These are phyloP conservation scores for Psittacara wagleri DNA, from an alignment of 2,113 vertebrate species.

Conservation along the genomic window DNA sequence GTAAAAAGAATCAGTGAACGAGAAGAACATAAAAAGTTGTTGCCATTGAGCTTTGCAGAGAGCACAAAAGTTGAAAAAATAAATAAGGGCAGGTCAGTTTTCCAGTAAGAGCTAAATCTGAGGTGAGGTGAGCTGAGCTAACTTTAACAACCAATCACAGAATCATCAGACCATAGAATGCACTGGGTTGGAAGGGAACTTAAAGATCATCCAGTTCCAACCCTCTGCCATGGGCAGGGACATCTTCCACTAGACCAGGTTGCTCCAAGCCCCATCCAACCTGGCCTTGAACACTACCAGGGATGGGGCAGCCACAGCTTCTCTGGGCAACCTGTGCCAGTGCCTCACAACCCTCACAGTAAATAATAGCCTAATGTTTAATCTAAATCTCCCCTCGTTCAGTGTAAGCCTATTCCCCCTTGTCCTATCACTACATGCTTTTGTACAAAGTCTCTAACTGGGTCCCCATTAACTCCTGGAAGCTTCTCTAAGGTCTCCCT, in stretches of 20 bases:
- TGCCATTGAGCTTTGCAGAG: not conserved
- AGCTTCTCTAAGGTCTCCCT: not conserved
- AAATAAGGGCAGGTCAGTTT: not conserved
- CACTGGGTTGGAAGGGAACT: not conserved
- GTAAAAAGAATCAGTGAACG: constrained; percentile 8
- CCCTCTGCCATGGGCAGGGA: not conserved
- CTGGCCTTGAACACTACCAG: not conserved
- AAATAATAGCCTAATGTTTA: not conserved
- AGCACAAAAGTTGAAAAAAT: not conserved
- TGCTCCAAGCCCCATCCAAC: not conserved
- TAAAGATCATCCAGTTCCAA: not conserved
- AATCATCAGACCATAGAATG: not conserved
- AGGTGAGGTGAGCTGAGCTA: not conserved
- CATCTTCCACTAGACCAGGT: not conserved
- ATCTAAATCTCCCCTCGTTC: not conserved
- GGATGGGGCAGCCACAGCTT: not conserved
- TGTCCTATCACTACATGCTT: not conserved
- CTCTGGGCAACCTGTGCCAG: not conserved
- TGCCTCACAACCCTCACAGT: fast-evolving
- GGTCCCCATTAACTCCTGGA: not conserved
- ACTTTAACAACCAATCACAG: not conserved
- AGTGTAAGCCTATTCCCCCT: not conserved
- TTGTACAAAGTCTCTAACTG: not conserved
- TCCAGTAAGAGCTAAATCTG: not conserved
- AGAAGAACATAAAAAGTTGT: constrained; percentile 44